Percentiles rank a stretch among this genome's conserved stretches.
phyloP scores from a whole-genome alignment of 2,113 vertebrate species.

The Dunckerocampus dactyliophorus region DNA sequence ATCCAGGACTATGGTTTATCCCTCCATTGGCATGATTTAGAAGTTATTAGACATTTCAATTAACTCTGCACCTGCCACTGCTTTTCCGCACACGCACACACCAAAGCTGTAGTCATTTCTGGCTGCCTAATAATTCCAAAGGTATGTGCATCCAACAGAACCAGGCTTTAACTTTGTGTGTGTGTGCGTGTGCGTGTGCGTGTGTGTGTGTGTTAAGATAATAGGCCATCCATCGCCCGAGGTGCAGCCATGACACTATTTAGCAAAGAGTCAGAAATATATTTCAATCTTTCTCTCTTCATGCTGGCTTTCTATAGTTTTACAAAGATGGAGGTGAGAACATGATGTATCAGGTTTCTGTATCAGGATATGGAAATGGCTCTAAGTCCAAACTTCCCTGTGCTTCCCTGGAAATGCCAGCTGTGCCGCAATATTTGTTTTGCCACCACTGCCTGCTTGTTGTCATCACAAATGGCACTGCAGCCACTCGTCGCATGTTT shows the following conservation, averaged over 20 bases:
- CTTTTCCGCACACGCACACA: not conserved
- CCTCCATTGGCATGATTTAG: not conserved
- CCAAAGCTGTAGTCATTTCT: conserved; percentile 16
- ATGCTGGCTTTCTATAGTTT: not conserved
- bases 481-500: not conserved
- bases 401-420: not conserved
- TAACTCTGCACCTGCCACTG: too few relatives aligned
- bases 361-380: conserved; percentile 1
- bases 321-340: not conserved
- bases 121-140: conserved; percentile 34
- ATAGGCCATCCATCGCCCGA: conserved; percentile 69
- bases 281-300: conserved; percentile 4
- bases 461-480: not conserved
- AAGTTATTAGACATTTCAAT: not conserved
- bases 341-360: not conserved
- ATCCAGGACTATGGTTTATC: not conserved
- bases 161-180: not conserved
- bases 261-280: conserved; percentile 19
- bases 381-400: not conserved
- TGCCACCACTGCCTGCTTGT: conserved; percentile 19
- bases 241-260: conserved; percentile 72
- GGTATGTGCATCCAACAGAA: conserved; percentile 24
- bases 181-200: not conserved
- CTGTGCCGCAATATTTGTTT: conserved; percentile 14
- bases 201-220: conserved; percentile 49